phyloP scores from a whole-genome alignment of 2,888 invertebrate genomes.

The Drosophila antonietae region DNA sequence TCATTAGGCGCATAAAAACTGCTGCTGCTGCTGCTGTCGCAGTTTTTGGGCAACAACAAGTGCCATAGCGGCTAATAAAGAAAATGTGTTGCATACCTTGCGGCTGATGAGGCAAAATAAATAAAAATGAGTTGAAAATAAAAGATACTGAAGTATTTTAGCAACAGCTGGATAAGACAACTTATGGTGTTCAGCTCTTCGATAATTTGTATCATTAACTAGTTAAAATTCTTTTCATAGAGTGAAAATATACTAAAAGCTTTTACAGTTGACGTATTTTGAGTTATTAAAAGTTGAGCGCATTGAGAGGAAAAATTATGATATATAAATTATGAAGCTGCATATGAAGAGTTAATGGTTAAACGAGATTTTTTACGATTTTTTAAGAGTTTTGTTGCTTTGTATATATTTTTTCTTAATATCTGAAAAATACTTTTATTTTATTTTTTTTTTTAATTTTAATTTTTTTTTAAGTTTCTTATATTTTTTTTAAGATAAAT shows the following conservation, averaged over 20 bases:
- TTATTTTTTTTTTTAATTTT: no score
- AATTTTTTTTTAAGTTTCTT: no score
- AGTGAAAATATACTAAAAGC: neutral
- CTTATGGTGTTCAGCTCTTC: neutral
- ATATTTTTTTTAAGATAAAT: no score
- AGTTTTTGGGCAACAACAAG: slow-evolving; percentile 17
- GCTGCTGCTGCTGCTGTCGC: slow-evolving; percentile 8
- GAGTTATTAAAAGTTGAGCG: neutral
- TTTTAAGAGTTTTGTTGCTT: no score
- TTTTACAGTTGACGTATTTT: neutral
- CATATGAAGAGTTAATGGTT: neutral
- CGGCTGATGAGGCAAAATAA: slow-evolving; percentile 13
- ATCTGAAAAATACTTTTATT: no score
- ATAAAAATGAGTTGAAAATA: neutral
- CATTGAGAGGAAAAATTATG: neutral
- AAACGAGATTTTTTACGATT: no score
- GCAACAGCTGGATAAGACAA: neutral
- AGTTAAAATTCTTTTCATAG: neutral
- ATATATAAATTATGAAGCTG: neutral
- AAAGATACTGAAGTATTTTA: neutral
- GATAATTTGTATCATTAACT: neutral
- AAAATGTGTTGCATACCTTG: slow-evolving; percentile 64
- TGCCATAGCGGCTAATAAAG: slow-evolving; percentile 62
- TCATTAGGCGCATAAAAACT: slow-evolving; percentile 60
- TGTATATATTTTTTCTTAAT: no score